Percentiles rank a stretch among this genome's conserved stretches.
Evolutionary conservation across 2,797 vertebrate species (phyloP).

Genomic region (Xiphorhynchus erythropygius): DNA sequence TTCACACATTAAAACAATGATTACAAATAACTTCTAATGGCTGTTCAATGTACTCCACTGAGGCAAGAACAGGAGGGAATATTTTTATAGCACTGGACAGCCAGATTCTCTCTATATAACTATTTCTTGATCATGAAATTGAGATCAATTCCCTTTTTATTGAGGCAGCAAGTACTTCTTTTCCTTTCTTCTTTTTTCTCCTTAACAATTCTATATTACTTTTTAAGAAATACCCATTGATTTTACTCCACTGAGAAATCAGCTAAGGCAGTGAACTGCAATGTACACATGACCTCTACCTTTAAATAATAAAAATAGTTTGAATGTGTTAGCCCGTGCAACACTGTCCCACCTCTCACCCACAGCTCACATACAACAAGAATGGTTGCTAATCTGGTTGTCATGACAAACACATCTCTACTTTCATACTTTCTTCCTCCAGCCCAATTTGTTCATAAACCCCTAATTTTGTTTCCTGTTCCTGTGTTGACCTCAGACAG

Average conservation of each 20-base stretch:
- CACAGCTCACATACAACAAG: neutral
- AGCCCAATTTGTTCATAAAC: neutral
- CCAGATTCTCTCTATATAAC: neutral
- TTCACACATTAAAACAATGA: neutral
- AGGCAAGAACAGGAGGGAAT: neutral
- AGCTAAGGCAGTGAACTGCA: neutral
- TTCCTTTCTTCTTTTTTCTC: too few relatives aligned
- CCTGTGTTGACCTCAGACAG: neutral
- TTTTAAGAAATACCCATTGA: fast-evolving
- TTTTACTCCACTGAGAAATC: neutral
- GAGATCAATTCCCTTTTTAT: neutral
- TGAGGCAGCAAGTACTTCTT: neutral
- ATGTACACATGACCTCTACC: neutral
- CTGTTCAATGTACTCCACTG: neutral
- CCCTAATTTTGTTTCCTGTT: neutral
- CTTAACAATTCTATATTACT: neutral
- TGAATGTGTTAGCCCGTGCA: neutral
- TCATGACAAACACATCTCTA: neutral
- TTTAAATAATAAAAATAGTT: neutral
- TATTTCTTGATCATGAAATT: neutral
- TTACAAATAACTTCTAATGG: neutral
- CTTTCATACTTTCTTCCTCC: neutral
- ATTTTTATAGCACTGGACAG: neutral
- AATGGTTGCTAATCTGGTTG: neutral
- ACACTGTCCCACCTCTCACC: neutral